Evolutionary conservation across 2,888 invertebrate species (phyloP).

Genomic region (Omphaloscelis lunosa): DNA sequence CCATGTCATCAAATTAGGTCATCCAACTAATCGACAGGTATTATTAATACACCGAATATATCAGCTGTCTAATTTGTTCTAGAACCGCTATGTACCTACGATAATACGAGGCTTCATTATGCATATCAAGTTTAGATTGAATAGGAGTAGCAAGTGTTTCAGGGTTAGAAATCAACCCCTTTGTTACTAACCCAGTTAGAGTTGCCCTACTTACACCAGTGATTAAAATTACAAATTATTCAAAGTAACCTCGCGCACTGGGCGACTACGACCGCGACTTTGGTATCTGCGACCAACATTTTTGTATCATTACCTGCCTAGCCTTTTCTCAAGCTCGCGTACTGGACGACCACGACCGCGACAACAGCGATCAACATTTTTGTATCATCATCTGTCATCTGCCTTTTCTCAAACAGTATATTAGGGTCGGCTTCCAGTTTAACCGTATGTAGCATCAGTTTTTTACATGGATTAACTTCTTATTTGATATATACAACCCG

Average conservation of each 20-base stretch:
- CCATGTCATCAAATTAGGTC: conserved; percentile 33
- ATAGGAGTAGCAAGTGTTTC: conserved; percentile 52
- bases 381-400: too few species aligned
- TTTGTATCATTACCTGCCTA: neutral
- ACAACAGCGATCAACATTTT: neutral
- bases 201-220: conserved; percentile 57
- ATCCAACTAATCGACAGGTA: conserved; percentile 9
- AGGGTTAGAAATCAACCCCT: conserved; percentile 64
- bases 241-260: conserved; percentile 21
- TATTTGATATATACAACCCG: too few species aligned
- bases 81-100: conserved; percentile 19
- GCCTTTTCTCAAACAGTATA: neutral
- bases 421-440: too few species aligned
- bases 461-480: neutral
- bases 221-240: conserved; percentile 74
- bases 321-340: neutral
- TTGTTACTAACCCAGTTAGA: conserved; percentile 66
- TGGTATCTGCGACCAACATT: neutral
- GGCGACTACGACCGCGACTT: neutral
- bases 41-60: conserved; percentile 28
- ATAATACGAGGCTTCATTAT: conserved; percentile 14
- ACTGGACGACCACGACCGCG: neutral
- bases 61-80: conserved; percentile 28
- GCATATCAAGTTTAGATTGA: conserved; percentile 44
- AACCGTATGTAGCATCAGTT: neutral